Conservation (phyloP, 2,888 invertebrate species). For the Leistus spinibarbis region DNA sequence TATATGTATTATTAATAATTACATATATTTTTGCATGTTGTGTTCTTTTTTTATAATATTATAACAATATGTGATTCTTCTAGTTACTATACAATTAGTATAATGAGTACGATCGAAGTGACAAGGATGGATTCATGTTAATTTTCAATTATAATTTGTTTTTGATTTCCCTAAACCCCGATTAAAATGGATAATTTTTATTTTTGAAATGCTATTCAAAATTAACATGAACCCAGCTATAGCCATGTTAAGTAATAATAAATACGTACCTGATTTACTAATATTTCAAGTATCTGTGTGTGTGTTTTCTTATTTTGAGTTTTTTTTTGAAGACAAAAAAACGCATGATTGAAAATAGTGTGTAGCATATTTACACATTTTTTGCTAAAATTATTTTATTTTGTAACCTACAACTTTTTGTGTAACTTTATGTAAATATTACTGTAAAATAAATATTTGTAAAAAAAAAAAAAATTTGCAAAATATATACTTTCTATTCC, state of each 20-base stretch:
- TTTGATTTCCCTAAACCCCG: neutral
- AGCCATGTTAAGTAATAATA: neutral
- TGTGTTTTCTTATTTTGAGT: neutral
- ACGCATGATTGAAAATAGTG: neutral
- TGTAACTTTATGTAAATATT: neutral
- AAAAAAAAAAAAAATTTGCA: neutral
- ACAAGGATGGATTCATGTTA: neutral
- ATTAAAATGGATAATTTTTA: neutral
- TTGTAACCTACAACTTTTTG: neutral
- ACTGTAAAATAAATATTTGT: neutral
- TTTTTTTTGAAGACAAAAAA: neutral
- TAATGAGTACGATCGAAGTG: neutral
- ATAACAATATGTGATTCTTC: neutral
- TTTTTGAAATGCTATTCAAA: neutral
- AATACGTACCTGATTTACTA: constrained; percentile 6
- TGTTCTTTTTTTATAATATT: neutral
- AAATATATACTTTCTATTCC: neutral
- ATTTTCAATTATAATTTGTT: neutral
- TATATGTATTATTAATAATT: neutral
- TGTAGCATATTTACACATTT: neutral
- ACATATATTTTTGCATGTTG: neutral
- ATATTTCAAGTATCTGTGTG: neutral
- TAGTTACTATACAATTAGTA: neutral
- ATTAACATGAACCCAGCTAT: neutral
- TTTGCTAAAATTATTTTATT: neutral